phyloP scores from a whole-genome alignment of 2,888 invertebrate species.

The Conops quadrifasciatus region DNA sequence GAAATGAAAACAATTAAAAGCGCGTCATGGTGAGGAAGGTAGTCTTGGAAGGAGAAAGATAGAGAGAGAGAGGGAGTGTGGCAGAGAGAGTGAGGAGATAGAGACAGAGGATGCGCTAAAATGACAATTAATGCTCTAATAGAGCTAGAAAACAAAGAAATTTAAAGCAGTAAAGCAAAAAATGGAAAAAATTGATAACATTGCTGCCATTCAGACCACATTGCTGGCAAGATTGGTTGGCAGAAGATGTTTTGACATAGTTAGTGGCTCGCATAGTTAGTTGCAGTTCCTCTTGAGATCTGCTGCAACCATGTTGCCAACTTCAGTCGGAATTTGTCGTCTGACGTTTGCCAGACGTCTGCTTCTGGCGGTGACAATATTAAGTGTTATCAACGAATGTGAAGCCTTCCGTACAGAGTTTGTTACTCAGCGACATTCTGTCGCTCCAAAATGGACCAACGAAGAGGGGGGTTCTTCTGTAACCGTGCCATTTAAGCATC shows the following conservation, averaged over 20 bases:
- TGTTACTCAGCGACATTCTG: conserved; percentile 49
- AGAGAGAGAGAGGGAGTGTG: too few relatives aligned
- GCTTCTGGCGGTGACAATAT: conserved; percentile 29
- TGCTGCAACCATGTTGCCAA: conserved; percentile 59
- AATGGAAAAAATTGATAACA: not conserved
- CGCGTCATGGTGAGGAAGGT: conserved; percentile 6
- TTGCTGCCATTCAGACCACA: conserved; percentile 18
- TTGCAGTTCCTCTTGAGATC: conserved; percentile 50
- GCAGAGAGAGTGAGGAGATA: too few relatives aligned
- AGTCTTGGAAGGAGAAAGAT: conserved; percentile 25
- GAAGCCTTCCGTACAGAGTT: conserved; percentile 44
- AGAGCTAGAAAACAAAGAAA: conserved; percentile 34
- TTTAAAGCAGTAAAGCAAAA: conserved; percentile 26
- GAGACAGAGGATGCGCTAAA: conserved; percentile 27
- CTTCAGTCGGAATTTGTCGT: conserved; percentile 18
- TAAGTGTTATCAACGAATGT: conserved; percentile 10
- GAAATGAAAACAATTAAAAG: conserved; percentile 44
- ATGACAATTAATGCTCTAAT: conserved; percentile 62
- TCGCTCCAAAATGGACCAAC: conserved; percentile 24
- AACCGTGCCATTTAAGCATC: not conserved
- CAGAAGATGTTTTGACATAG: conserved; percentile 37
- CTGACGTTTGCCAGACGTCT: conserved; percentile 13
- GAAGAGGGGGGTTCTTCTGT: conserved; percentile 30
- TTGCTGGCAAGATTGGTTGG: conserved; percentile 27
- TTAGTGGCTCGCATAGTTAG: conserved; percentile 23